These are phyloP conservation scores for Cantharis rufa DNA, from an alignment of 2,888 invertebrate species.

Conservation along the genomic window DNA sequence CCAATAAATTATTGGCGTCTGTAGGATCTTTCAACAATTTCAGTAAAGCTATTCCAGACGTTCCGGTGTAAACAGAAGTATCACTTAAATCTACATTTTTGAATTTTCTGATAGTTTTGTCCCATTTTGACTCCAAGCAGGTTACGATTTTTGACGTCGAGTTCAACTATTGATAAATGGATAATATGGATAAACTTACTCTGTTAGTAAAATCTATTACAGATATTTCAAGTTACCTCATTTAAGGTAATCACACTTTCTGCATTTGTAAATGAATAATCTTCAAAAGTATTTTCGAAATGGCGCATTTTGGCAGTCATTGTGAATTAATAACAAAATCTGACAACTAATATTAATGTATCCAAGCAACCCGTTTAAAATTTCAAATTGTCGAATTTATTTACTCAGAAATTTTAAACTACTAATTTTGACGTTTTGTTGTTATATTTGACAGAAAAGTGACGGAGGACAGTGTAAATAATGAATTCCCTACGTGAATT, in stretches of 20 bases:
- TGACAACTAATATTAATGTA: background rate
- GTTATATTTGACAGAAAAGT: background rate
- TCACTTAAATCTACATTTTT: constrained; percentile 59
- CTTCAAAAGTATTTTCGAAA: constrained; percentile 60
- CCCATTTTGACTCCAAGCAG: constrained; percentile 54
- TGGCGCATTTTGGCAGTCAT: constrained; percentile 13
- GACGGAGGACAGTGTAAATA: background rate
- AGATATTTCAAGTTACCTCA: constrained; percentile 32
- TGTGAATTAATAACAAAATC: background rate
- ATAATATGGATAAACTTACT: background rate
- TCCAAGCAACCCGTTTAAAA: background rate
- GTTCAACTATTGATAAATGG: constrained; percentile 53
- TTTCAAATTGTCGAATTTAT: background rate
- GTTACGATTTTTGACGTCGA: constrained; percentile 54
- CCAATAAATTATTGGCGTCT: constrained; percentile 43
- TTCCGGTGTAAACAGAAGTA: constrained; percentile 76
- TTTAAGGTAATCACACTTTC: constrained; percentile 51
- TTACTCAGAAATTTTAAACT: background rate
- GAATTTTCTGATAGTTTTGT: constrained; percentile 53
- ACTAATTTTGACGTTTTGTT: background rate
- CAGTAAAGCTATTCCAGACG: constrained; percentile 70
- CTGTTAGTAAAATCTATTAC: background rate
- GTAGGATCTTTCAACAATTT: constrained; percentile 59
- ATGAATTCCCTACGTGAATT: background rate
- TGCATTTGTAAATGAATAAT: constrained; percentile 52